A percentile compares a stretch with the other conserved stretches of the same genome.
These are phyloP conservation scores for Pollenia angustigena DNA, from an alignment of 2,888 invertebrate species.

Conservation along the genomic window DNA sequence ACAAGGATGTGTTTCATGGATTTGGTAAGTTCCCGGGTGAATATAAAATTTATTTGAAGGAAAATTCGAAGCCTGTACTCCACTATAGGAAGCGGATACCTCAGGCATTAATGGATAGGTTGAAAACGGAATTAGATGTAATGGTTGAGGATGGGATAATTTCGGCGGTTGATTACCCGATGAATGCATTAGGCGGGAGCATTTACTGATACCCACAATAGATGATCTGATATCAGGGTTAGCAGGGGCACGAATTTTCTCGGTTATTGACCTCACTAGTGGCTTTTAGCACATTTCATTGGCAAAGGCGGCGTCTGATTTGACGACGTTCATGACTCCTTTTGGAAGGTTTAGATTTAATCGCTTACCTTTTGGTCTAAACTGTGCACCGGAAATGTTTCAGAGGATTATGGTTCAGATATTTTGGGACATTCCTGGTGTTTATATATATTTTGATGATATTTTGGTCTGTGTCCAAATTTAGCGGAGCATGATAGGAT, in stretches of 20 bases:
- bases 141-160: conserved; percentile 7
- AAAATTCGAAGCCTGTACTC: background rate
- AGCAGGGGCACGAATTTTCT: conserved; percentile 33
- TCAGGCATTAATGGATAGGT: conserved; percentile 17
- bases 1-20: conserved; percentile 16
- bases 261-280: conserved; percentile 59
- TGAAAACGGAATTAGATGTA: background rate
- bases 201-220: conserved; percentile 69
- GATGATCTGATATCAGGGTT: conserved; percentile 72
- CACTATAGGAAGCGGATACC: conserved; percentile 1
- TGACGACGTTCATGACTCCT: conserved; percentile 67
- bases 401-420: no score
- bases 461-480: conserved; percentile 20
- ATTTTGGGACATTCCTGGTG: conserved; percentile 79
- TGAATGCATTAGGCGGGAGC: conserved; percentile 55
- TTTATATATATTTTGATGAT: conserved; percentile 80
- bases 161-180: conserved; percentile 31
- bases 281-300: conserved; percentile 50
- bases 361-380: conserved; percentile 75
- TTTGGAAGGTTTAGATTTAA: conserved; percentile 75
- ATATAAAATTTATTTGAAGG: conserved; percentile 8
- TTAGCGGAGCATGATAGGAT: conserved; percentile 20
- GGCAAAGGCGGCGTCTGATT: conserved; percentile 45
- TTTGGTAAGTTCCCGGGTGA: conserved; percentile 11
- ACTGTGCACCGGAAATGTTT: no score